Evolutionary conservation across 2,113 vertebrate species (phyloP), one percentile per base, ranked within the genome.

Genomic region (Ophiodon elongatus): DNA sequence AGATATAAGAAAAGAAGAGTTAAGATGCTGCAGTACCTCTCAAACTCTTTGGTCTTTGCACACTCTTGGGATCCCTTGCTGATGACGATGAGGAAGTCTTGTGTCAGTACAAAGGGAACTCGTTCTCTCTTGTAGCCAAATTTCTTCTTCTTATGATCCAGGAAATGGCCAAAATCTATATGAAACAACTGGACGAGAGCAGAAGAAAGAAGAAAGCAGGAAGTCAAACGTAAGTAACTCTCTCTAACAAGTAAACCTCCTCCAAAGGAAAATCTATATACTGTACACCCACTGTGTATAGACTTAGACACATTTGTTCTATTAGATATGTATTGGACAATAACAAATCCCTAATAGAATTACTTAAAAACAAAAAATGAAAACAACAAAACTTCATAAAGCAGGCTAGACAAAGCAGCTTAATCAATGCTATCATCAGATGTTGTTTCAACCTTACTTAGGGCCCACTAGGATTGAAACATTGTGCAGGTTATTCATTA

Each of bases 111-210:
- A 89, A 99, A 99, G 4, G 98, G 98, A 21, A 99, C 98, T 6
- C 98, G 96, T 80, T 99, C 98, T 84, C 98, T 96, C 94, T 99
- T 99, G 93, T 99, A 99, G 65, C 98, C 98, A 96, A 99, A 99
- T 85, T 99, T 99, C 90, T 99, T 99, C 96, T 99, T 99, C 94
- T 99, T 99, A 85, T 99, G 98, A 93, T 99, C 98, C 29, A 99
- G 94, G 93, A 99, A 99, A 92, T 99, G 98, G 45, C 98, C 98
- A 85, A 99, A 99, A 91, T 99, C 98, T 94, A 99, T 99, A 87
- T 99, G 98, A 95, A 99, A 99, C 80, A 99, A 94, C 98, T 99
- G 91, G 65, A 86, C 70, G 88, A 90, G 85, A 79, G 88, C 54
- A 91, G 80, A 79, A 72, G 54, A 63, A 69, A 76, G 11, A 31